Base-by-base conservation (phyloP, 2,888 invertebrate species). In the Amiota communis region DNA sequence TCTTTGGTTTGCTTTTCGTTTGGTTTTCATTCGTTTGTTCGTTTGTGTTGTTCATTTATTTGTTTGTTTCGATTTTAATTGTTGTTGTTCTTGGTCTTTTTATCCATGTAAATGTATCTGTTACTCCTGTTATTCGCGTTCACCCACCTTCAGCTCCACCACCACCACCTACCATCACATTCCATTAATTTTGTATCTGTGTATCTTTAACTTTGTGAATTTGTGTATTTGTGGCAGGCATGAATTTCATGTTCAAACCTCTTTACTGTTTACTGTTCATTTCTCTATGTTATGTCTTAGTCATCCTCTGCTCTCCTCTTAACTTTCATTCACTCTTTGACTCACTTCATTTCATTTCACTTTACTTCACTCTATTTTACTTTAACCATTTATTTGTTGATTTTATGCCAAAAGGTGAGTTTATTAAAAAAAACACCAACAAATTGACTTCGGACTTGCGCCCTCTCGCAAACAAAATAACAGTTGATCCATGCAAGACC, bases 361-460 rank as follows among this genome's bases (percentile, higher is more conserved):
- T 59, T n/a, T 59, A n/a, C 11, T 17, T 59, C 9, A 59, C 20
- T 56, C 8, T 56, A 9, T 3, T n/a, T 59, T 17, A 20, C 59
- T 59, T 6, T 17, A n/a, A 8, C 65, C 65, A 65, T 65, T 65
- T 20, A 48, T 65, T 65, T 65, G 65, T 65, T 65, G 15, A 65
- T 65, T 46, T 65, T 65, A 65, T 65, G 65, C 65, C 65, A 65
- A 65, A 65, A 49, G 65, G 65, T 65, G 48, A 65, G 65, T 65
- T 65, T 65, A 65, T 65, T 65, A 65, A 65, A 65, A 65, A 65
- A 46, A 46, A 23, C 36, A 63, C 11, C 15, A 59, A 15, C 59
- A 17, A 59, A 59, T 20, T 59, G 20, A 59, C 59, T 59, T 17
- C 20, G 36, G 59, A 59, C 59, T 59, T 36, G 11, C 17, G 20